Base-by-base conservation (phyloP, 1,140 invertebrate species). In the Drosophila parabipectinata region DNA sequence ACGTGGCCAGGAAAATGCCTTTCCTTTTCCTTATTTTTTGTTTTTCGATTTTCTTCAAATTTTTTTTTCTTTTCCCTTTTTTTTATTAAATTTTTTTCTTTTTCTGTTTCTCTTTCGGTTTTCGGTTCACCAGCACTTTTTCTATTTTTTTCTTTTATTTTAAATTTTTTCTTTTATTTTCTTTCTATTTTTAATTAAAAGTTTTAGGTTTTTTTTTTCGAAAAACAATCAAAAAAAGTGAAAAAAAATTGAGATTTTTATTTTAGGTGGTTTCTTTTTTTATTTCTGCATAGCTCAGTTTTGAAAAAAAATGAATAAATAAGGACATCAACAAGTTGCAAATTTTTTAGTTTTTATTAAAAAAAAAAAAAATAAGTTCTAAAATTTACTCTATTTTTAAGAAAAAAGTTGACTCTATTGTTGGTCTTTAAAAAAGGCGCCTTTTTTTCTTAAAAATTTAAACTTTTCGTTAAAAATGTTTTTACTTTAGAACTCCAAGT, bases 301-400 rank as follows among this genome's bases (percentile, higher is more conserved):
- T 1, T 3, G 39, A 39, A 14, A 28, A 37, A 26, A 10, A 8
- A 41, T 3, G 47, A 48, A 47, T 8, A 14, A 9, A 10, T 18
- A 48, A 58, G 12, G 67, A 26, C 54, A 57, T 56, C 66, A 69
- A 69, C 67, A 69, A 69, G 67, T 69, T 69, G 63, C 30, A 37
- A 32, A 68, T 50, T 39, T 8, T 15, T 32, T 32, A 32, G 3
- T 32, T 9, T 9, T 10, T 32, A 10, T 9, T 9, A 6, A 14
- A 41, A 15, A 15, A 14, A 41, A 15, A 15, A 1, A 44, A 15
- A 14, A 18, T 18, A 18, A 18, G 18, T 7, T 8, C 3, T 21
- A 21, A 47, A 37, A 4, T 12, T 4, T 4, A n/a, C 12, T 37
- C 3, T 3, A 37, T 4, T 37, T 37, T n/a, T 37, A 12, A 12